Conservation (phyloP, 1,140 invertebrate species). For the Paracyclopina nana region DNA sequence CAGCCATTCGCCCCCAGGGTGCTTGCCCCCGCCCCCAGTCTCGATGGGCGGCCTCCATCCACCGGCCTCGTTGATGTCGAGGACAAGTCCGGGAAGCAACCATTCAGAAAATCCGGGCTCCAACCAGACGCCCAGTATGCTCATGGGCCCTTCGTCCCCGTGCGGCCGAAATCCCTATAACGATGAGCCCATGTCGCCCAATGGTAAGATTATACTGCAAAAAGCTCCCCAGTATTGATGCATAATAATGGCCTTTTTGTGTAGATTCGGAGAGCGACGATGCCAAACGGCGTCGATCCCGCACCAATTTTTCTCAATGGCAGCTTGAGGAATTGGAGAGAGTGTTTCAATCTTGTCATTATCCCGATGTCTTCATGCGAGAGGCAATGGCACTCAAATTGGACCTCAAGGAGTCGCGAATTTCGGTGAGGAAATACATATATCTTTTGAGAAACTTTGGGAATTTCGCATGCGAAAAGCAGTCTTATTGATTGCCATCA, state of each 20-base stretch:
- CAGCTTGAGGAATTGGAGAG: slow-evolving; percentile 93
- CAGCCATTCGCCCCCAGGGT: too few relatives aligned
- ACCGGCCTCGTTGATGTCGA: too few relatives aligned
- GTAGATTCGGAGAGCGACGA: slow-evolving; percentile 8
- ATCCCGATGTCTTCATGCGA: slow-evolving; percentile 96
- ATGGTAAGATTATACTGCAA: slow-evolving; percentile 1
- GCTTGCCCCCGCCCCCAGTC: too few relatives aligned
- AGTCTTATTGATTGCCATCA: too few relatives aligned
- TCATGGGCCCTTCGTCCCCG: too few relatives aligned
- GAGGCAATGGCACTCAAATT: slow-evolving; percentile 83
- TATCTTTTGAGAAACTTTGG: not conserved
- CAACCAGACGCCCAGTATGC: too few relatives aligned
- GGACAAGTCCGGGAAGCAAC: too few relatives aligned
- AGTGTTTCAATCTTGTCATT: slow-evolving; percentile 87
- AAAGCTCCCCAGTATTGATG: not conserved
- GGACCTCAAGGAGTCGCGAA: slow-evolving; percentile 89
- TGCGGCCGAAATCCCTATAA: not conserved
- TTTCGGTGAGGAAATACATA: slow-evolving; percentile 64
- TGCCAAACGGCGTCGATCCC: slow-evolving; percentile 46
- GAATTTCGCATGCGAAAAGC: too few relatives aligned
- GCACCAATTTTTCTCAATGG: slow-evolving; percentile 98
- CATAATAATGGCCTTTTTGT: not conserved
- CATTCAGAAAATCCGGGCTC: too few relatives aligned
- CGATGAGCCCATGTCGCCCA: slow-evolving; percentile 1
- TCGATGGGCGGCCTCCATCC: too few relatives aligned